These are phyloP conservation scores for Caradrina clavipalpis DNA, from an alignment of 2,888 invertebrate species.

Conservation along the genomic window DNA sequence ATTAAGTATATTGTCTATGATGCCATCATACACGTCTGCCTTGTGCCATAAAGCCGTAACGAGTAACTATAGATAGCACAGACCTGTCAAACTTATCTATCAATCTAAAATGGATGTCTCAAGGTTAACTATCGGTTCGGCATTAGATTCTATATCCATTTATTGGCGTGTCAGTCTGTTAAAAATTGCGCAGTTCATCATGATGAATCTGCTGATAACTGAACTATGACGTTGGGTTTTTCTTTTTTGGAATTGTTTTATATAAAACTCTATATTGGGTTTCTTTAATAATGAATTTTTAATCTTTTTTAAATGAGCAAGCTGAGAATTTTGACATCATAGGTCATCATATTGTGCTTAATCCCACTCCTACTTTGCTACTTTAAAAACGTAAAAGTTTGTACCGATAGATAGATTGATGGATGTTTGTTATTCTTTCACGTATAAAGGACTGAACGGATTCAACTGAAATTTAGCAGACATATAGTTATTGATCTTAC, in stretches of 20 bases:
- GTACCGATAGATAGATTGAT: no score
- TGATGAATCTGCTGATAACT: conserved; percentile 36
- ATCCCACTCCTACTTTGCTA: no score
- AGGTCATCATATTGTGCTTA: no score
- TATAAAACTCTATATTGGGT: not conserved
- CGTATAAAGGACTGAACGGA: no score
- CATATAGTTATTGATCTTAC: no score
- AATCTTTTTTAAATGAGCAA: not conserved
- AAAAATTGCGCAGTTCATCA: conserved; percentile 26
- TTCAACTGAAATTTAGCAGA: no score
- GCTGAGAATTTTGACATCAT: not conserved
- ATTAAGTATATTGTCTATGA: conserved; percentile 29
- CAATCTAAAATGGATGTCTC: conserved; percentile 57
- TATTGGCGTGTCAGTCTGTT: conserved; percentile 39
- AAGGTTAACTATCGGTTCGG: conserved; percentile 49
- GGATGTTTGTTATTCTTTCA: no score
- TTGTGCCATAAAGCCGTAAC: conserved; percentile 50
- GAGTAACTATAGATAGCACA: conserved; percentile 28
- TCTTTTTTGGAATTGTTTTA: not conserved
- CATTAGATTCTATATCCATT: conserved; percentile 34
- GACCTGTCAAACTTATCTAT: conserved; percentile 54
- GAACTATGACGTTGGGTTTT: conserved; percentile 2
- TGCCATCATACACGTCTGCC: conserved; percentile 34
- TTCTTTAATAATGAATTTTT: not conserved
- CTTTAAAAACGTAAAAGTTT: no score